Percentiles rank a stretch among this genome's conserved stretches.
Conservation (phyloP, 1,140 invertebrate species). For the Branchinecta lindahli region DNA sequence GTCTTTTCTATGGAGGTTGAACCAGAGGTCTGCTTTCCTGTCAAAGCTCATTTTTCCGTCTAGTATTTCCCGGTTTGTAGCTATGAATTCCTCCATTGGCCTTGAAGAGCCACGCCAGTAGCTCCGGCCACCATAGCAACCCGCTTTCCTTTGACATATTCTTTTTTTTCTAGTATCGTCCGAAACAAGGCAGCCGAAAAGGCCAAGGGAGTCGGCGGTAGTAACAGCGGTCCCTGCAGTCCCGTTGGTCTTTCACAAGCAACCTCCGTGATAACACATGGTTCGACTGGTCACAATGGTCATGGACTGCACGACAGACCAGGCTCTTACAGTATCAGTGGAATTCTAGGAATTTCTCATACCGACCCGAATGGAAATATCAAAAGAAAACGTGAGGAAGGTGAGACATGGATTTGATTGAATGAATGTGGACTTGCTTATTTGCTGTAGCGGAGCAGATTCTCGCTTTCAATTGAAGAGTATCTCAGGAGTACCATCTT, state of each 20-base stretch:
- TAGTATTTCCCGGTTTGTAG: too few species aligned
- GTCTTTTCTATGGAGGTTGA: too few species aligned
- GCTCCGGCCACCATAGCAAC: too few species aligned
- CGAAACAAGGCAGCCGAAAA: conserved; percentile 91
- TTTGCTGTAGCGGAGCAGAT: neutral
- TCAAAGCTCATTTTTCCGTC: too few species aligned
- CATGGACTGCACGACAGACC: conserved; percentile 32
- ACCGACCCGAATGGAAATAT: conserved; percentile 50
- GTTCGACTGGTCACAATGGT: conserved; percentile 20
- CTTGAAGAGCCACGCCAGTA: too few species aligned
- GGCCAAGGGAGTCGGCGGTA: conserved; percentile 69
- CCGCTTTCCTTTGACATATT: neutral
- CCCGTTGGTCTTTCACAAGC: conserved; percentile 25
- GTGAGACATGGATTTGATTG: conserved; percentile 28
- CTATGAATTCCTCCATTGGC: too few species aligned
- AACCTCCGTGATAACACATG: conserved; percentile 29
- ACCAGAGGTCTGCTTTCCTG: too few species aligned
- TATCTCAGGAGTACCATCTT: neutral
- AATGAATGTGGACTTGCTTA: neutral
- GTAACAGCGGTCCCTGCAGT: conserved; percentile 29
- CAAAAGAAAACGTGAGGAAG: conserved; percentile 52
- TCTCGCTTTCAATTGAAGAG: neutral
- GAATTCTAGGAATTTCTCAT: conserved; percentile 71
- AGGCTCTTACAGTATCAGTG: conserved; percentile 80
- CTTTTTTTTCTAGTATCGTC: conserved; percentile 57